Conservation (phyloP, 2,888 invertebrate genomes). For the Phyto melanocephala region DNA sequence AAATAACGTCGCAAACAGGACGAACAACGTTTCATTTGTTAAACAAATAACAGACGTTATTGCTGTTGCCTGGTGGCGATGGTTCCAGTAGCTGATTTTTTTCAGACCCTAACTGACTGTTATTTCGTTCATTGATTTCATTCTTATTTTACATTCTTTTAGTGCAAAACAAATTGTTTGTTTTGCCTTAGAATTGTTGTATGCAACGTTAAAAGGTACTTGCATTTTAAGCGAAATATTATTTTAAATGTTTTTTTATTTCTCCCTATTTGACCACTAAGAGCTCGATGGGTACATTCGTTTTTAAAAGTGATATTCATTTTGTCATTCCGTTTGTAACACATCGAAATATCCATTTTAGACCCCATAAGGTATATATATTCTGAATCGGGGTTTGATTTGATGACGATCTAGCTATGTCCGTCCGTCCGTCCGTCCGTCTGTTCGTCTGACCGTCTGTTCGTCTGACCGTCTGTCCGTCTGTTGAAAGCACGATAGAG, state of each 20-base stretch:
- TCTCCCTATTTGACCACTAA: background rate
- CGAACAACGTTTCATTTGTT: constrained; percentile 58
- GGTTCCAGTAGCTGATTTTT: constrained; percentile 21
- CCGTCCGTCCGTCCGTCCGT: too few species aligned
- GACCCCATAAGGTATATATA: too few species aligned
- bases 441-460: too few species aligned
- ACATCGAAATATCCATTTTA: too few species aligned
- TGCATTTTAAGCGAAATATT: constrained; percentile 17
- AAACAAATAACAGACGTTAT: constrained; percentile 33
- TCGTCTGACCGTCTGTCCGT: too few species aligned
- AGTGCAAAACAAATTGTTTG: constrained; percentile 33
- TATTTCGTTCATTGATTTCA: background rate
- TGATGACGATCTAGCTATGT: too few species aligned
- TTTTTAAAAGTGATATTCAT: too few species aligned
- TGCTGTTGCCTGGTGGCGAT: background rate
- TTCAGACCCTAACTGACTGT: constrained; percentile 8
- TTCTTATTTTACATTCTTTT: background rate
- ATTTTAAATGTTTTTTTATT: constrained; percentile 13
- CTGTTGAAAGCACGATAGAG: too few species aligned
- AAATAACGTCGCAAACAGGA: constrained; percentile 47
- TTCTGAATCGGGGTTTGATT: too few species aligned
- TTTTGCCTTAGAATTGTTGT: constrained; percentile 27
- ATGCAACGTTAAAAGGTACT: constrained; percentile 25
- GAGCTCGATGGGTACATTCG: background rate
- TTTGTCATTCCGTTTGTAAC: too few species aligned